phyloP scores from a whole-genome alignment of 2,888 invertebrate species.

The Linnaemya tessellans region DNA sequence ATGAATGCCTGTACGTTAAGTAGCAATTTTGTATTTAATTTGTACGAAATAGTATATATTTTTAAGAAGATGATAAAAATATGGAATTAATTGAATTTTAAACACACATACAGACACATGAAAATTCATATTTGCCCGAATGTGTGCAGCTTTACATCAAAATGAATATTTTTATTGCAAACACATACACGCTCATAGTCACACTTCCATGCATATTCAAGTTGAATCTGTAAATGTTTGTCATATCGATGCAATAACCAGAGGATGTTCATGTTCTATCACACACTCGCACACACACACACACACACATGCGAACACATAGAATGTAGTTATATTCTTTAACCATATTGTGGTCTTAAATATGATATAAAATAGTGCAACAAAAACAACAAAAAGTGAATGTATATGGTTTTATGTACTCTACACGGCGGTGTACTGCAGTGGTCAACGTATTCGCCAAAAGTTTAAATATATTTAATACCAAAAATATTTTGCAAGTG shows the following conservation, averaged over 20 bases:
- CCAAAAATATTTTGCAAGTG: no score
- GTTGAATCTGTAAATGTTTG: slow-evolving; percentile 32
- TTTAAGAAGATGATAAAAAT: slow-evolving; percentile 55
- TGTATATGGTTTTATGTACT: neutral
- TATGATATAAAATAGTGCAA: slow-evolving; percentile 48
- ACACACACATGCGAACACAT: slow-evolving; percentile 22
- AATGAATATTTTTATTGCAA: slow-evolving; percentile 7
- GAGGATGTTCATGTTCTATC: slow-evolving; percentile 46
- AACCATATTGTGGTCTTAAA: slow-evolving; percentile 68
- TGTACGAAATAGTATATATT: slow-evolving; percentile 9
- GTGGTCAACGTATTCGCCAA: neutral
- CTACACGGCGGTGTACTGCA: neutral
- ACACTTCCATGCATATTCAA: neutral
- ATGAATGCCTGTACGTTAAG: slow-evolving; percentile 27
- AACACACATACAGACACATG: neutral
- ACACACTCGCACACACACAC: slow-evolving; percentile 4
- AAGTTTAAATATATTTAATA: no score
- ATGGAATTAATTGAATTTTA: slow-evolving; percentile 65
- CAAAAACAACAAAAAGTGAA: slow-evolving; percentile 16
- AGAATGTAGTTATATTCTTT: slow-evolving; percentile 62
- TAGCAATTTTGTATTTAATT: slow-evolving; percentile 42
- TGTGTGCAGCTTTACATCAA: neutral
- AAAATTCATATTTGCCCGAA: neutral
- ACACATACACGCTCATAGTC: slow-evolving; percentile 2
- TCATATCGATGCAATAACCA: slow-evolving; percentile 48